These are phyloP conservation scores for Smittia sp. DNA, from an alignment of 2,888 invertebrate genomes.

Conservation along the genomic window DNA sequence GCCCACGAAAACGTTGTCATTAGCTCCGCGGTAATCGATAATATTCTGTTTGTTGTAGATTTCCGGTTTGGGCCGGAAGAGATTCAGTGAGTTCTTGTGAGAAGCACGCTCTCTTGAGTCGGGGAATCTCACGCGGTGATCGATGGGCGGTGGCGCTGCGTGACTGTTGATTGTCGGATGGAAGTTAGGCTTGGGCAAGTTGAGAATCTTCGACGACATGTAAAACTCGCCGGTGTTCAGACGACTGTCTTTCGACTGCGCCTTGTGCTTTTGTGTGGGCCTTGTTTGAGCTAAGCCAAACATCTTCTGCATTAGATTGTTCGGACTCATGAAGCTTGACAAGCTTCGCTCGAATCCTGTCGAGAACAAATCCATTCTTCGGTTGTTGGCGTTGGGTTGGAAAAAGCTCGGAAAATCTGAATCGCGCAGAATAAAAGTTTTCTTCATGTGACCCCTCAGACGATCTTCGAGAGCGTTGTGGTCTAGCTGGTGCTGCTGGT, in stretches of 20 bases:
- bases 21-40: slow-evolving; percentile 28
- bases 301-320: background rate
- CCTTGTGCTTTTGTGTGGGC: background rate
- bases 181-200: background rate
- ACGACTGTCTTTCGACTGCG: background rate
- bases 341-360: background rate
- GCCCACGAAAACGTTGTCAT: background rate
- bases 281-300: background rate
- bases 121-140: slow-evolving; percentile 22
- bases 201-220: background rate
- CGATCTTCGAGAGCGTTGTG: slow-evolving; percentile 39
- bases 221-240: background rate
- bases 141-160: background rate
- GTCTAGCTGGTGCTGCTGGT: background rate
- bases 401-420: slow-evolving; percentile 52
- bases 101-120: background rate
- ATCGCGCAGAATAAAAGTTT: slow-evolving; percentile 65
- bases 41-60: background rate
- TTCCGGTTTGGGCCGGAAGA: background rate
- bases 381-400: slow-evolving; percentile 18
- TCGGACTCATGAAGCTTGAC: background rate
- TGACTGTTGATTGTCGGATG: background rate
- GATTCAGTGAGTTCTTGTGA: background rate
- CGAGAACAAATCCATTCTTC: slow-evolving; percentile 13
- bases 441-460: slow-evolving; percentile 50